Evolutionary conservation across 2,888 invertebrate genomes (phyloP).

Genomic region (Antheraea assamensis): DNA sequence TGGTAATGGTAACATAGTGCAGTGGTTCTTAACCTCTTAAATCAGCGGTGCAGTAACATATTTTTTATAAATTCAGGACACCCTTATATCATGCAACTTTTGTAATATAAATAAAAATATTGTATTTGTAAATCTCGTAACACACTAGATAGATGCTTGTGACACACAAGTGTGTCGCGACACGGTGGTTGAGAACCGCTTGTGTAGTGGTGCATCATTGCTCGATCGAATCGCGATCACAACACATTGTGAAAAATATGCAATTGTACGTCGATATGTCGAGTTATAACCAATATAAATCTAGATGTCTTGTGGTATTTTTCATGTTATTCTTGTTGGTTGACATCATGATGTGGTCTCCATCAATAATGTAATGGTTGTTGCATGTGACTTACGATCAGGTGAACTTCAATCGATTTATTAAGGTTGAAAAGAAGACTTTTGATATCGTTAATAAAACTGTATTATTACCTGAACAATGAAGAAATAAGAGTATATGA

Average conservation of each 20-base stretch:
- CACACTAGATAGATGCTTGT: no score
- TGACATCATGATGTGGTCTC: not conserved
- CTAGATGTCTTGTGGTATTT: not conserved
- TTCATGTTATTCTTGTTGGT: not conserved
- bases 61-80: no score
- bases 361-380: not conserved
- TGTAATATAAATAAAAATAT: no score
- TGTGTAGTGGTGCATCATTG: not conserved
- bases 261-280: not conserved
- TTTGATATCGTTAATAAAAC: constrained; percentile 7
- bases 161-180: no score
- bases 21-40: no score
- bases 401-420: not conserved
- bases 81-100: no score
- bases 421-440: not conserved
- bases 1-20: no score
- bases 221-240: not conserved
- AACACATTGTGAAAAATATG: not conserved
- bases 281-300: not conserved
- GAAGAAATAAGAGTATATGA: constrained; percentile 94
- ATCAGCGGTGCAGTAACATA: no score
- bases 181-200: no score
- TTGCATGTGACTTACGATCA: not conserved
- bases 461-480: constrained; percentile 86
- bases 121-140: no score